Percentiles rank a stretch among this genome's conserved stretches.
Evolutionary conservation across 2,113 vertebrate species (phyloP).

Genomic region (Eulemur rufifrons): DNA sequence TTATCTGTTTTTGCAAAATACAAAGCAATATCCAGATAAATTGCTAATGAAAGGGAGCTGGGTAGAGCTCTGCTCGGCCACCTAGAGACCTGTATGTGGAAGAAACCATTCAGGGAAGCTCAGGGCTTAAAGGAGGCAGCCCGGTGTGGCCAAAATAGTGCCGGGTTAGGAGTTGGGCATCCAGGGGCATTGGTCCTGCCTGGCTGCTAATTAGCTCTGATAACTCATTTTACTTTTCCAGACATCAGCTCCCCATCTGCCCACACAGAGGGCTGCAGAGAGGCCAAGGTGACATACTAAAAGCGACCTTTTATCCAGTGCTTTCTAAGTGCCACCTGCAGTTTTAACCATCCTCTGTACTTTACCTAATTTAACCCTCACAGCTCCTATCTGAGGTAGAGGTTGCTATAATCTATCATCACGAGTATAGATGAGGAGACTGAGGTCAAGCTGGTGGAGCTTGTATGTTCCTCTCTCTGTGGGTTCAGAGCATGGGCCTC

Average conservation of each 20-base stretch:
- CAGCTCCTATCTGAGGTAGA: background rate
- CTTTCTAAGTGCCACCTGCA: conserved; percentile 6
- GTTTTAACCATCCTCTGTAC: background rate
- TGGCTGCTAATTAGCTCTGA: conserved; percentile 51
- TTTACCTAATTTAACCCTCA: conserved; percentile 49
- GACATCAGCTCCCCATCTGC: background rate
- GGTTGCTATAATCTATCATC: background rate
- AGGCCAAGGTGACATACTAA: conserved; percentile 23
- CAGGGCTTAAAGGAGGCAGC: background rate
- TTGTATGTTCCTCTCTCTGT: background rate
- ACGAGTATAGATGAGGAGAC: background rate
- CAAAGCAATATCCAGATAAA: conserved; percentile 51
- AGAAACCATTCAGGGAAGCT: background rate
- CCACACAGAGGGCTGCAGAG: background rate
- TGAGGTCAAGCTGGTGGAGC: background rate
- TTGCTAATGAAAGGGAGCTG: conserved; percentile 37
- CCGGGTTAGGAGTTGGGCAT: background rate
- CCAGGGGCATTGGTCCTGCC: background rate
- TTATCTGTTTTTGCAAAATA: conserved; percentile 56
- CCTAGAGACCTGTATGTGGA: background rate
- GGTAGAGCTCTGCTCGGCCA: background rate
- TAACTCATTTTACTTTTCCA: conserved; percentile 50
- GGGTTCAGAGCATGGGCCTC: background rate
- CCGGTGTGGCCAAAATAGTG: background rate
- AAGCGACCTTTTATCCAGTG: conserved; percentile 49